A percentile compares a stretch with the other conserved stretches of the same genome.
phyloP scores from a whole-genome alignment of 2,113 vertebrate genomes.

The Oncorhynchus tshawytscha region DNA sequence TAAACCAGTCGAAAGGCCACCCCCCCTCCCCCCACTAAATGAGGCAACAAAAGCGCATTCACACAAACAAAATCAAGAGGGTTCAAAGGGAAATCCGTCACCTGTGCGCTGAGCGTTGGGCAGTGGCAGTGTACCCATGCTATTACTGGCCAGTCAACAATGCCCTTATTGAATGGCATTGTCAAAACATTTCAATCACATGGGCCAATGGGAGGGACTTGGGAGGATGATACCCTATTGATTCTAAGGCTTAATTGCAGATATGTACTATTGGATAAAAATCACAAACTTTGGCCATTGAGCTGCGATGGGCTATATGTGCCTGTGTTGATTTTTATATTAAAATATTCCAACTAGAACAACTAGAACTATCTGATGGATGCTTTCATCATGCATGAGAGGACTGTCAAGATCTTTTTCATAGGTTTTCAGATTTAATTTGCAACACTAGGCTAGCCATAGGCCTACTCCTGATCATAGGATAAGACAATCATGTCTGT shows the following conservation, averaged over 20 bases:
- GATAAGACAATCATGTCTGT: slow-evolving; percentile 46
- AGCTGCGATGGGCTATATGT: not conserved
- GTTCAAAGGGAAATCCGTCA: slow-evolving; percentile 57
- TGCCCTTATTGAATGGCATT: slow-evolving; percentile 31
- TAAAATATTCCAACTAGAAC: not conserved
- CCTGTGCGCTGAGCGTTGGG: slow-evolving; percentile 33
- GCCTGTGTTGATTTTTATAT: too few species aligned
- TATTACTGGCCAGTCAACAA: slow-evolving; percentile 51
- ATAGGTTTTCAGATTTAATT: not conserved
- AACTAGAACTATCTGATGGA: not conserved
- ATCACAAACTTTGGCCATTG: too few species aligned
- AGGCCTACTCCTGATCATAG: not conserved
- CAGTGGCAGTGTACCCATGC: slow-evolving; percentile 19
- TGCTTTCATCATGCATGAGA: not conserved
- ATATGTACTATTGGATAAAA: not conserved
- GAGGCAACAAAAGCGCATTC: slow-evolving; percentile 35
- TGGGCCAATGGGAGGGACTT: slow-evolving; percentile 5
- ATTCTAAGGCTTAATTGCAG: not conserved
- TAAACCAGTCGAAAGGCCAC: slow-evolving; percentile 38
- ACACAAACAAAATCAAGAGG: slow-evolving; percentile 45
- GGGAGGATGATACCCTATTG: not conserved
- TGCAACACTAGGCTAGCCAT: not conserved
- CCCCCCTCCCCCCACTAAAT: slow-evolving; percentile 38
- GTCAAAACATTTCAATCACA: slow-evolving; percentile 48
- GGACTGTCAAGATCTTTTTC: not conserved